Percentiles rank a stretch among this genome's conserved stretches.
Conservation (phyloP, 2,797 vertebrate species). For the Diceros bicornis region DNA sequence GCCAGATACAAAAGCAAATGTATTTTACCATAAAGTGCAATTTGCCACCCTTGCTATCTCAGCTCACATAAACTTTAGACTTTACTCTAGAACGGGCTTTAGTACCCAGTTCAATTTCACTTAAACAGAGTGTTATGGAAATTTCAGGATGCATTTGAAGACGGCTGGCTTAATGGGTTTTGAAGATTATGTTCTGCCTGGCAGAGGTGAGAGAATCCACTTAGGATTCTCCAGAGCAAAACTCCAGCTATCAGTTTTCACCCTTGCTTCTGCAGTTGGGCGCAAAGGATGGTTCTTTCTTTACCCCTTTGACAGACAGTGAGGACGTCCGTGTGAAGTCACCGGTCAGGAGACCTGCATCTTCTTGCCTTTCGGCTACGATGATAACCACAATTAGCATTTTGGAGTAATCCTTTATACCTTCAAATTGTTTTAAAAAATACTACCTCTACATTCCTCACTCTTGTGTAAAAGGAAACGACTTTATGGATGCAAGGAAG, state of each 20-base stretch:
- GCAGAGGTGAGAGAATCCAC: conserved; percentile 37
- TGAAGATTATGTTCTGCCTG: neutral
- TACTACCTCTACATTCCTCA: conserved; percentile 51
- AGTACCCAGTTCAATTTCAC: neutral
- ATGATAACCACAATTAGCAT: conserved; percentile 51
- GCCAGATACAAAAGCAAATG: neutral
- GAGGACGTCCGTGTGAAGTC: neutral
- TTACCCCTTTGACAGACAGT: neutral
- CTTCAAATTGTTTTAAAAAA: conserved; percentile 72
- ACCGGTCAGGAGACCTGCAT: neutral
- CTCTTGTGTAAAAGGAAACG: conserved; percentile 54
- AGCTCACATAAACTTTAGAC: neutral
- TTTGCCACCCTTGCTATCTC: neutral
- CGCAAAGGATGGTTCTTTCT: neutral
- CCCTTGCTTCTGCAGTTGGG: neutral
- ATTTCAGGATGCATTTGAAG: conserved; percentile 1
- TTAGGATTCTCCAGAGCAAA: neutral
- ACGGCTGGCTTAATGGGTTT: neutral
- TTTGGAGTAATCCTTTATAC: conserved; percentile 51
- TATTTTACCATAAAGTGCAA: neutral
- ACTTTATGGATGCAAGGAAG: conserved; percentile 35
- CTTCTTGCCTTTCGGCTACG: conserved; percentile 32
- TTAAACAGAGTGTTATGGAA: conserved; percentile 11
- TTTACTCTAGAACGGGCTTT: neutral
- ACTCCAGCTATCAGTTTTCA: neutral